These are phyloP conservation scores for Tinea pellionella DNA, from an alignment of 2,888 invertebrate genomes.

Conservation along the genomic window DNA sequence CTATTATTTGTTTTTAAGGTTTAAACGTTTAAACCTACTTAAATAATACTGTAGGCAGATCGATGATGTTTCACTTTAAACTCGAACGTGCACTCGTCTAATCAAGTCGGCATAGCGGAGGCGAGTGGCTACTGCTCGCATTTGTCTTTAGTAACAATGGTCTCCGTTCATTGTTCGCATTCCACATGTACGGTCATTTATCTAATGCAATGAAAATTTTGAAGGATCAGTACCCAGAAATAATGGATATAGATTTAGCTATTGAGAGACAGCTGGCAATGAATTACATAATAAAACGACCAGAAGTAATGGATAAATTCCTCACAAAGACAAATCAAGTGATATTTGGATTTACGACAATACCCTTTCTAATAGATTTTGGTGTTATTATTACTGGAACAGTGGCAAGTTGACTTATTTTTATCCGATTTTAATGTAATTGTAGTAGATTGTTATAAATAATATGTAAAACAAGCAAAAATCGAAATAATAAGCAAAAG, in stretches of 20 bases:
- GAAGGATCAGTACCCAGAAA: constrained; percentile 59
- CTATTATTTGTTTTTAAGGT: not conserved
- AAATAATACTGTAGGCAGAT: no score
- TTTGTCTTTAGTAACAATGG: no score
- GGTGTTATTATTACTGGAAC: constrained; percentile 64
- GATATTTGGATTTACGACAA: constrained; percentile 58
- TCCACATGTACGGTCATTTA: not conserved
- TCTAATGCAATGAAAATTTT: not conserved
- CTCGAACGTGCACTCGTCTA: no score
- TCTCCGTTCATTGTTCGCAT: no score
- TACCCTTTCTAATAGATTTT: constrained; percentile 67
- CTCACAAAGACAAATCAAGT: constrained; percentile 34
- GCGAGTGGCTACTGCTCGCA: no score
- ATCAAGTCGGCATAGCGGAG: no score
- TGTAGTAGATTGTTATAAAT: no score
- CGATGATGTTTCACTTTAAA: no score
- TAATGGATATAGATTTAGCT: constrained; percentile 72
- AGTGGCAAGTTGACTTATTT: constrained; percentile 28
- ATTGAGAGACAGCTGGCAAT: constrained; percentile 66
- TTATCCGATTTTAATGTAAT: no score
- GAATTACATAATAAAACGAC: constrained; percentile 48
- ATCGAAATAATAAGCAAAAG: no score
- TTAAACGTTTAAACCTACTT: no score
- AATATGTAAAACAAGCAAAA: no score
- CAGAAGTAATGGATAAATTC: constrained; percentile 38